phyloP scores from a whole-genome alignment of 2,888 invertebrate genomes.

The Bhutanitis thaidina region DNA sequence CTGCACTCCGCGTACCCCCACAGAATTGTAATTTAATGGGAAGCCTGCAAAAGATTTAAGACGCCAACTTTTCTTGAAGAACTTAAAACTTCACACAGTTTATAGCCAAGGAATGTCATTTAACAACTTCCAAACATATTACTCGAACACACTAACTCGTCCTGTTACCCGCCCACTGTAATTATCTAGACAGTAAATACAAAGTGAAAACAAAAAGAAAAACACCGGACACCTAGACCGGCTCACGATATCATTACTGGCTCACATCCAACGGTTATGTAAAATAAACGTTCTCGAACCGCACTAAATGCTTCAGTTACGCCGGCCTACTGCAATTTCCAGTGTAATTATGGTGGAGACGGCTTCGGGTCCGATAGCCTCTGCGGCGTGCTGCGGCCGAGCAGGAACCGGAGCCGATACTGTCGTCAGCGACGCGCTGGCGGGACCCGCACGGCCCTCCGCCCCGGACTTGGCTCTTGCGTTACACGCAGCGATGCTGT shows the following conservation, averaged over 20 bases:
- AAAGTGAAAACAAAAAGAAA: background rate
- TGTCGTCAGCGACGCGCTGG: slow-evolving; percentile 51
- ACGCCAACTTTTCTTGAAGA: background rate
- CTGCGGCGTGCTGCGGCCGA: slow-evolving; percentile 52
- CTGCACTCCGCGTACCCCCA: no score
- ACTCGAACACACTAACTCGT: background rate
- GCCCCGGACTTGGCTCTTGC: slow-evolving; percentile 48
- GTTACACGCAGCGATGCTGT: slow-evolving; percentile 48
- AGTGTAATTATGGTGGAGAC: slow-evolving; percentile 48
- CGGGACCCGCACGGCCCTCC: slow-evolving; percentile 32
- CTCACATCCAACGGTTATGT: slow-evolving; percentile 15
- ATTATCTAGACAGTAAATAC: slow-evolving; percentile 14
- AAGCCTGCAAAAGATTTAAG: no score
- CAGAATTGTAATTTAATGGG: no score
- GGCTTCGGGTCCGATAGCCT: slow-evolving; percentile 36
- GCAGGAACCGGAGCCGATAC: slow-evolving; percentile 54
- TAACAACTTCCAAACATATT: background rate
- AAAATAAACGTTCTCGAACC: slow-evolving; percentile 13
- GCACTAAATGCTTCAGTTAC: slow-evolving; percentile 2
- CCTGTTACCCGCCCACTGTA: background rate
- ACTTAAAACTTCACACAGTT: slow-evolving; percentile 14
- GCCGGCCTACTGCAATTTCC: slow-evolving; percentile 3
- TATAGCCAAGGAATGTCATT: background rate
- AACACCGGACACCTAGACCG: background rate
- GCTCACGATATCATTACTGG: slow-evolving; percentile 16